phyloP scores from a whole-genome alignment of 2,888 invertebrate genomes.

The Troides oblongomaculatus region DNA sequence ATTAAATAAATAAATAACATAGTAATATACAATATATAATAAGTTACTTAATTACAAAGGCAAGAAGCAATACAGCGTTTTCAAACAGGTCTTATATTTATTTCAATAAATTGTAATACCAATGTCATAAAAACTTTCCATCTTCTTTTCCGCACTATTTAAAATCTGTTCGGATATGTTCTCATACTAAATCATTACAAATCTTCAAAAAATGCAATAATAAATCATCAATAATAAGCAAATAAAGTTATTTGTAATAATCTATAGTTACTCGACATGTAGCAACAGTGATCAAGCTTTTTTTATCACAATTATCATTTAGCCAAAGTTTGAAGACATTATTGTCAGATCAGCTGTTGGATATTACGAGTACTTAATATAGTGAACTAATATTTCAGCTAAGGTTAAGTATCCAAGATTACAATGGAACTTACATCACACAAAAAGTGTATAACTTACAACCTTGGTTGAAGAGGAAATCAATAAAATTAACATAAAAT shows the following conservation, averaged over 20 bases:
- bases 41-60: not conserved
- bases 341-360: slow-evolving; percentile 23
- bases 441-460: not conserved
- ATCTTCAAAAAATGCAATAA: not conserved
- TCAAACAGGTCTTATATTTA: not conserved
- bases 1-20: no score
- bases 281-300: not conserved
- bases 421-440: not conserved
- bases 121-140: not conserved
- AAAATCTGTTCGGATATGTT: not conserved
- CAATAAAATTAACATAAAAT: slow-evolving; percentile 12
- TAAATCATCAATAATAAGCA: not conserved
- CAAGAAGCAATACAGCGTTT: not conserved
- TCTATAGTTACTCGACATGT: not conserved
- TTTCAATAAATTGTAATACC: no score
- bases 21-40: not conserved
- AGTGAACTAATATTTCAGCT: slow-evolving; percentile 12
- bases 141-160: not conserved
- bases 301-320: slow-evolving; percentile 10
- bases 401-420: not conserved
- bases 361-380: slow-evolving; percentile 15
- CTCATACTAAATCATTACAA: not conserved
- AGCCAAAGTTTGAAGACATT: slow-evolving; percentile 7
- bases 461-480: not conserved
- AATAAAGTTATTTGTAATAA: not conserved